Percentiles rank a stretch among this genome's conserved stretches.
These are phyloP conservation scores for Sander lucioperca DNA, from an alignment of 2,113 vertebrate genomes.

Conservation along the genomic window DNA sequence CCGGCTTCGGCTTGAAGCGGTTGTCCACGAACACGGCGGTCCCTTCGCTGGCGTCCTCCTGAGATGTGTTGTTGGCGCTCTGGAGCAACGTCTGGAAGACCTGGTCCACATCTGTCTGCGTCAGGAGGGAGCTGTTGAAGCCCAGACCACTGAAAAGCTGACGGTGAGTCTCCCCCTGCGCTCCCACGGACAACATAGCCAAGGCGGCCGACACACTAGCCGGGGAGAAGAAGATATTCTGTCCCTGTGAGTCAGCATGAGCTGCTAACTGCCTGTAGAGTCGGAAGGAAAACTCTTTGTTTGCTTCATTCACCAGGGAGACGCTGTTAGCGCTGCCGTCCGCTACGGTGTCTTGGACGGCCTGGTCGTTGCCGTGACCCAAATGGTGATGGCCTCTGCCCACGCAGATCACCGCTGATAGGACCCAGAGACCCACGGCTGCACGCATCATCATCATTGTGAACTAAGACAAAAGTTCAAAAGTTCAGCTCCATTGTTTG, in stretches of 20 bases:
- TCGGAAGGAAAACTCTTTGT: conserved; percentile 79
- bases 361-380: too few relatives aligned
- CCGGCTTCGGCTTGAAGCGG: conserved; percentile 22
- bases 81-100: conserved; percentile 57
- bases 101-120: conserved; percentile 46
- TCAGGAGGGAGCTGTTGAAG: conserved; percentile 55
- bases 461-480: conserved; percentile 51
- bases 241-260: conserved; percentile 52
- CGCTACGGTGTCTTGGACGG: too few relatives aligned
- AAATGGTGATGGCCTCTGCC: too few relatives aligned
- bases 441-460: conserved; percentile 58
- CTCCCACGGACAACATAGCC: conserved; percentile 81
- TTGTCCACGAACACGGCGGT: conserved; percentile 74
- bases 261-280: conserved; percentile 80
- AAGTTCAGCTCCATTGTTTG: neutral
- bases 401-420: conserved; percentile 45
- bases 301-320: conserved; percentile 68
- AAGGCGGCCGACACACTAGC: conserved; percentile 82
- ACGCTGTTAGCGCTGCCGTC: neutral
- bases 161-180: conserved; percentile 56
- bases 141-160: conserved; percentile 54
- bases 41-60: conserved; percentile 53
- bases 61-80: conserved; percentile 1
- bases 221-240: conserved; percentile 89
- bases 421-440: conserved; percentile 58